Evolutionary conservation across 2,888 invertebrate species (phyloP), one percentile per base, ranked within the genome.

Genomic region (Microctonus aethiopoides): DNA sequence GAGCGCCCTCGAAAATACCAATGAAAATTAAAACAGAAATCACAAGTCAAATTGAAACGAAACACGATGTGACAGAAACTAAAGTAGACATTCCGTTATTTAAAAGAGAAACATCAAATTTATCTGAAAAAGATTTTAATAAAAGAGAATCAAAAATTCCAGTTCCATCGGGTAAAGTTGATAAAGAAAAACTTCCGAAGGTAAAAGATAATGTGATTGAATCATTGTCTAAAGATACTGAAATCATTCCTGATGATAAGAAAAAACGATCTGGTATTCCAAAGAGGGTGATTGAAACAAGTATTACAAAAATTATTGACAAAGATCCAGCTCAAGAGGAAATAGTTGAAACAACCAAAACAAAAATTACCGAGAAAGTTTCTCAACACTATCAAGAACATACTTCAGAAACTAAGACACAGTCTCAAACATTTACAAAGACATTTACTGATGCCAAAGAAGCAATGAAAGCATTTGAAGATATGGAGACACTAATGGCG

Each of bases 91-190:
- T 34, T 57, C 29, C 6, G 20, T 10, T n/a, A 56, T n/a, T 57
- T 41, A 36, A 29, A 66, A 57, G 29, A 32, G 72, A 75, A 72
- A 67, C 68, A 2, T 71, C 73, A 24, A 73, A 70, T 29, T 67
- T 72, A 32, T 71, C 75, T n/a, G 73, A 73, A 10, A 76, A 76
- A 68, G 71, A 71, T 51, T 68, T 26, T 1, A 41, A n/a, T 39
- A 75, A 73, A 16, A 73, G 71, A 32, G 82, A 84, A 56, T 85
- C 85, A 4, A 78, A 79, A 10, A 84, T 84, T 46, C 85, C 85
- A 0, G 75, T 82, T 63, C 82, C 81, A 0, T 74, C 77, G 20
- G 72, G 77, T 6, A 85, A 82, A 72, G 72, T 74, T 0, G 84
- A 86, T 1, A 83, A 81, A 56, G 83, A 83, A 24, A 82, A 81